Evolutionary conservation across 2,113 vertebrate genomes (phyloP).

Genomic region (Melanerpes formicivorus): DNA sequence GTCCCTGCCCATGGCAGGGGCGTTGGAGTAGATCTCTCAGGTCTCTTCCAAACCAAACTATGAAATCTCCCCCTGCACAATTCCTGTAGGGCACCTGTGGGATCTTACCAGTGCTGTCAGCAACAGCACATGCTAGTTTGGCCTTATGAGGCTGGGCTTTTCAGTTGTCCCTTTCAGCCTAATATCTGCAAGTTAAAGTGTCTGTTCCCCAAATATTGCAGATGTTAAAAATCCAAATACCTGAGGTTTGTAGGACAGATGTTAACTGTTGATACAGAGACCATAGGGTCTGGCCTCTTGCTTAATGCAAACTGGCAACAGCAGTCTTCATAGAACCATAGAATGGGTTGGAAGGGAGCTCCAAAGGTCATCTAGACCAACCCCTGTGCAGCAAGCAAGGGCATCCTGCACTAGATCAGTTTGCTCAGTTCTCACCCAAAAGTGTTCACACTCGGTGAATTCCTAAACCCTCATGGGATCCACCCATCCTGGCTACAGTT

Average conservation of each 20-base stretch:
- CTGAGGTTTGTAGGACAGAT: background rate
- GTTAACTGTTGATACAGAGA: background rate
- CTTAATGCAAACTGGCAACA: background rate
- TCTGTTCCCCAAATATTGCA: background rate
- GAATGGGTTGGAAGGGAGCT: too few species aligned
- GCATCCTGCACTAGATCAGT: too few species aligned
- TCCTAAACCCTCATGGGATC: background rate
- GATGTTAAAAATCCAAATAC: background rate
- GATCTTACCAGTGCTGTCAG: background rate
- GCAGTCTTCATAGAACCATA: background rate
- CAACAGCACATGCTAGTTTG: background rate
- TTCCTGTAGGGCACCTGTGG: background rate
- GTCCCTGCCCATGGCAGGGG: too few species aligned
- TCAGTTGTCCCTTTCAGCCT: background rate
- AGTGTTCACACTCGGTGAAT: background rate
- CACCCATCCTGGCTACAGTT: background rate
- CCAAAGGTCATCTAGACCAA: too few species aligned
- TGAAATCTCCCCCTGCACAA: background rate
- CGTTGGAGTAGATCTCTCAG: too few species aligned
- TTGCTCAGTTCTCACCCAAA: background rate
- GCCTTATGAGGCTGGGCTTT: background rate
- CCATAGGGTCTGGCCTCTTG: background rate
- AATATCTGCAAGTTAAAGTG: background rate
- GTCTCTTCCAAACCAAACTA: too few species aligned
- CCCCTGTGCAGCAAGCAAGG: too few species aligned